These are phyloP conservation scores for Teleiodes luculella DNA, from an alignment of 2,888 invertebrate species.

Conservation along the genomic window DNA sequence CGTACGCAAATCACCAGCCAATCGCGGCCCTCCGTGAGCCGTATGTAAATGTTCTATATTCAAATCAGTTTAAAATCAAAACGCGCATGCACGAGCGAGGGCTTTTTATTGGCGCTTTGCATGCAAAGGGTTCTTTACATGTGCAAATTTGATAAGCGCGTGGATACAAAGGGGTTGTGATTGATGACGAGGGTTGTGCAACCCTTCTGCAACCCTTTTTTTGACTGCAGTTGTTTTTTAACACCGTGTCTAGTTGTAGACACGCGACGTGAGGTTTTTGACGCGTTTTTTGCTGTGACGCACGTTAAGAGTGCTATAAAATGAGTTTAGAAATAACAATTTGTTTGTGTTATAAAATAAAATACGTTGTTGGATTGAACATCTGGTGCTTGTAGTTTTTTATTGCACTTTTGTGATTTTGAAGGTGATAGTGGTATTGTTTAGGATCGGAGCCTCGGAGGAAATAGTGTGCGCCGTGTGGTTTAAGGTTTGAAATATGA, in stretches of 20 bases:
- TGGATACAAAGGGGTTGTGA: slow-evolving; percentile 42
- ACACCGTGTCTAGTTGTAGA: slow-evolving; percentile 39
- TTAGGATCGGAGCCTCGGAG: too few species aligned
- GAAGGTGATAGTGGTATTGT: slow-evolving; percentile 4
- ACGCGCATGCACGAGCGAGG: slow-evolving; percentile 71
- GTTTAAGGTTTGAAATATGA: too few species aligned
- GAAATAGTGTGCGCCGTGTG: too few species aligned
- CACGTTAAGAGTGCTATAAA: slow-evolving; percentile 18
- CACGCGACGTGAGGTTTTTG: slow-evolving; percentile 52
- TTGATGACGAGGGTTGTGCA: slow-evolving; percentile 33
- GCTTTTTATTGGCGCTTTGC: slow-evolving; percentile 72
- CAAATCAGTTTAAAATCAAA: slow-evolving; percentile 76
- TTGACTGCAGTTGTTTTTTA: slow-evolving; percentile 65
- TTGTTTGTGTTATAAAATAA: slow-evolving; percentile 10
- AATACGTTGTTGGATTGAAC: background rate
- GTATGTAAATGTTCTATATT: slow-evolving; percentile 74
- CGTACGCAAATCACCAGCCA: slow-evolving; percentile 59
- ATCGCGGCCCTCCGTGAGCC: slow-evolving; percentile 42
- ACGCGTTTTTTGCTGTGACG: slow-evolving; percentile 45
- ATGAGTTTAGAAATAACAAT: slow-evolving; percentile 12
- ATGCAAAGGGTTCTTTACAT: slow-evolving; percentile 51
- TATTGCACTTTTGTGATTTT: slow-evolving; percentile 10
- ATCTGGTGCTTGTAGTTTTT: slow-evolving; percentile 11
- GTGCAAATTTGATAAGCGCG: slow-evolving; percentile 31
- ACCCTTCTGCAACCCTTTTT: slow-evolving; percentile 71